phyloP scores from a whole-genome alignment of 2,113 vertebrate genomes.

The zebrafish (Danio rerio) region GRCz12tu NC_133193.1:21112001-21112500 shows the following conservation, averaged over 20 bases:
- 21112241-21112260: conserved; percentile 63
- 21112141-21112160: conserved; percentile 79
- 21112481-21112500: conserved; percentile 46
- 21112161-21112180: conserved; percentile 81
- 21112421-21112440: conserved; percentile 19
- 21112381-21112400: conserved; percentile 21
- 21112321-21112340: conserved; percentile 18
- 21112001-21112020: conserved; percentile 73
- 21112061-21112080: conserved; percentile 72
- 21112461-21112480: conserved; percentile 36
- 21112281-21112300: conserved; percentile 52
- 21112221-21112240: conserved; percentile 78
- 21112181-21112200: conserved; percentile 76
- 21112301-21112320: conserved; percentile 44
- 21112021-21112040: conserved; percentile 69
- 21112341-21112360: conserved; percentile 32
- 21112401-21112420: conserved; percentile 10
- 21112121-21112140: conserved; percentile 72
- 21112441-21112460: conserved; percentile 45
- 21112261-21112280: conserved; percentile 55
- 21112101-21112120: conserved; percentile 67
- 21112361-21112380: conserved; percentile 6
- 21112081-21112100: conserved; percentile 49
- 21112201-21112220: conserved; percentile 76
- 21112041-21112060: conserved; percentile 71